phyloP scores from a whole-genome alignment of 2,797 vertebrate species.

The Labeo calbasu region DNA sequence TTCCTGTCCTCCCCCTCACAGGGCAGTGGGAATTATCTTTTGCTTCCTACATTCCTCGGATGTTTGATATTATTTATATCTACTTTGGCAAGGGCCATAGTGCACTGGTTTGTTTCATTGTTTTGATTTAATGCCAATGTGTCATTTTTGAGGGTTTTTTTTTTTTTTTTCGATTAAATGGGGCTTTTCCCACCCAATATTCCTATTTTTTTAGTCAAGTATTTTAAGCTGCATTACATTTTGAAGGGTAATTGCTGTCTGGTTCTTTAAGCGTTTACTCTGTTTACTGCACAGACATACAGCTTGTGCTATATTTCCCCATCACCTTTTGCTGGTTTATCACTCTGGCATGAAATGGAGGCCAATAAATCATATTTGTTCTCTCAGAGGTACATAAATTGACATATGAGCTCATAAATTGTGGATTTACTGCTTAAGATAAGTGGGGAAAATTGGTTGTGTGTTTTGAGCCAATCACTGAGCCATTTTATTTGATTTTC shows the following conservation, averaged over 20 bases:
- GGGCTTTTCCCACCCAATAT: background rate
- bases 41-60: conserved; percentile 66
- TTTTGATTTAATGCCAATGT: background rate
- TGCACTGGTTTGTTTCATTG: conserved; percentile 1
- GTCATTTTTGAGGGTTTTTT: background rate
- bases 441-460: conserved; percentile 72
- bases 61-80: conserved; percentile 60
- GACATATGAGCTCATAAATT: conserved; percentile 57
- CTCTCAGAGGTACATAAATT: conserved; percentile 45
- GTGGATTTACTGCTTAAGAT: conserved; percentile 67
- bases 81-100: conserved; percentile 19
- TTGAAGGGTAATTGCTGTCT: conserved; percentile 11
- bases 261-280: conserved; percentile 30
- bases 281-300: conserved; percentile 38
- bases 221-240: conserved; percentile 6
- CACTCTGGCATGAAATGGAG: conserved; percentile 51
- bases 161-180: background rate
- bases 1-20: conserved; percentile 55
- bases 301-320: conserved; percentile 34
- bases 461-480: conserved; percentile 68
- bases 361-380: conserved; percentile 55
- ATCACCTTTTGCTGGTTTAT: conserved; percentile 55
- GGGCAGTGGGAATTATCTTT: conserved; percentile 58
- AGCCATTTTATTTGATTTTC: conserved; percentile 75
- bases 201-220: background rate